Percentiles rank a stretch among this genome's conserved stretches.
Evolutionary conservation across 1,140 invertebrate genomes (phyloP).

Genomic region (Listronotus bonariensis): DNA sequence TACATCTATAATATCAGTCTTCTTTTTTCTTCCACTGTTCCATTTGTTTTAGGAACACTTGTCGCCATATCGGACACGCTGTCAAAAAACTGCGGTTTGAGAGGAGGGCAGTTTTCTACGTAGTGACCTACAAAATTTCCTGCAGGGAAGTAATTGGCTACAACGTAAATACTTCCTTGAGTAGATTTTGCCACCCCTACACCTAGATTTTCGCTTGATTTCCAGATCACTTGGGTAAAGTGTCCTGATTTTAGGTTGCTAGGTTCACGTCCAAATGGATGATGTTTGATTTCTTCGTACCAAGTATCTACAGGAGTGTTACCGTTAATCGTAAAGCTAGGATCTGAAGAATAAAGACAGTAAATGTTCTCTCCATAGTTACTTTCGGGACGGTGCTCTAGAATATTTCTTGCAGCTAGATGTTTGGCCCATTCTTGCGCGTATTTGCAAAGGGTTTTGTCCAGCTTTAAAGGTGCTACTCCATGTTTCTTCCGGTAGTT

Average conservation of each 20-base stretch:
- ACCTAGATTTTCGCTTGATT: constrained; percentile 74
- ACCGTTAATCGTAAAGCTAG: constrained; percentile 69
- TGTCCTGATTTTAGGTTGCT: constrained; percentile 70
- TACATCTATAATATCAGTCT: constrained; percentile 23
- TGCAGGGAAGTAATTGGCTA: constrained; percentile 84
- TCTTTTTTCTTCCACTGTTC: constrained; percentile 9
- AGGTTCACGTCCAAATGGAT: constrained; percentile 68
- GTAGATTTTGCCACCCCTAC: constrained; percentile 73
- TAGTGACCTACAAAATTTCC: constrained; percentile 85
- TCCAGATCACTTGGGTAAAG: constrained; percentile 83
- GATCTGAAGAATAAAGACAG: constrained; percentile 69
- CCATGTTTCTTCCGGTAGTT: constrained; percentile 75
- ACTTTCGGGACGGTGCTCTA: constrained; percentile 76
- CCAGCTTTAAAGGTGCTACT: constrained; percentile 66
- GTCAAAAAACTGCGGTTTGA: constrained; percentile 34
- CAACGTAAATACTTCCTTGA: constrained; percentile 77
- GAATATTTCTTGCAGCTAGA: constrained; percentile 67
- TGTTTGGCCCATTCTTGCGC: constrained; percentile 84
- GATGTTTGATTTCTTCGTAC: constrained; percentile 66
- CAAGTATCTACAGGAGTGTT: constrained; percentile 74
- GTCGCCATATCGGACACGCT: neutral
- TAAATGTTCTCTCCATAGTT: constrained; percentile 85
- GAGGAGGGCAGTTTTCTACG: constrained; percentile 71
- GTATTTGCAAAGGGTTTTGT: constrained; percentile 62
- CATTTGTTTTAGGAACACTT: constrained; percentile 23